Evolutionary conservation across 2,888 invertebrate genomes (phyloP).

Genomic region (Papilio elwesi): DNA sequence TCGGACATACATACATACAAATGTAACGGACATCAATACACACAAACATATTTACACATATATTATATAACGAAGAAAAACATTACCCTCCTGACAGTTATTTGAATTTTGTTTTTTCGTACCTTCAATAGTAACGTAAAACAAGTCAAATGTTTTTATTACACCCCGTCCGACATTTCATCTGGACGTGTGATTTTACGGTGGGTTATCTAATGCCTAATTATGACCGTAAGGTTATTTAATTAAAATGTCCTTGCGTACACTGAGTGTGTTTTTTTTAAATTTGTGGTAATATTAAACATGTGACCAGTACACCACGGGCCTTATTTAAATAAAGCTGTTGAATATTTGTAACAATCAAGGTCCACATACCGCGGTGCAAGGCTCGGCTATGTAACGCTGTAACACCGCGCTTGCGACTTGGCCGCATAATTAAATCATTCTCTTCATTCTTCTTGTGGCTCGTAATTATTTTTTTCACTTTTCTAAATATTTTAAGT

Average conservation of each 20-base stretch:
- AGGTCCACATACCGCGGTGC: conserved; percentile 29
- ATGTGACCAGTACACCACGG: not conserved
- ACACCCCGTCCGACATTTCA: not conserved
- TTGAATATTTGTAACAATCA: conserved; percentile 40
- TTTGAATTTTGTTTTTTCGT: too few relatives aligned
- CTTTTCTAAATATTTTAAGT: not conserved
- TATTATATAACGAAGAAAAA: too few relatives aligned
- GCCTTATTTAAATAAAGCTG: conserved; percentile 43
- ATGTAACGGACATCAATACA: too few relatives aligned
- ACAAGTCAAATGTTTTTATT: not conserved
- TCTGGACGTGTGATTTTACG: too few relatives aligned
- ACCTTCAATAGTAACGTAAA: too few relatives aligned
- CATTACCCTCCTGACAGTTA: too few relatives aligned
- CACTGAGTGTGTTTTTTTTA: not conserved
- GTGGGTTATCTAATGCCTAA: too few relatives aligned
- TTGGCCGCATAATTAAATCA: conserved; percentile 3
- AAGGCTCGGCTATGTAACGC: conserved; percentile 8
- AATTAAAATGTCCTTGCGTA: not conserved
- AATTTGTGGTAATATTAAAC: not conserved
- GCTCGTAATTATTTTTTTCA: not conserved
- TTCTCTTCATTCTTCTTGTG: not conserved
- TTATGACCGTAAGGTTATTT: not conserved
- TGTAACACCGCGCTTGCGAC: not conserved
- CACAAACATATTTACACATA: too few relatives aligned
- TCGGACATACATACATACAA: too few relatives aligned